These are phyloP conservation scores for Dallia pectoralis DNA, from an alignment of 2,797 vertebrate species.

Conservation along the genomic window DNA sequence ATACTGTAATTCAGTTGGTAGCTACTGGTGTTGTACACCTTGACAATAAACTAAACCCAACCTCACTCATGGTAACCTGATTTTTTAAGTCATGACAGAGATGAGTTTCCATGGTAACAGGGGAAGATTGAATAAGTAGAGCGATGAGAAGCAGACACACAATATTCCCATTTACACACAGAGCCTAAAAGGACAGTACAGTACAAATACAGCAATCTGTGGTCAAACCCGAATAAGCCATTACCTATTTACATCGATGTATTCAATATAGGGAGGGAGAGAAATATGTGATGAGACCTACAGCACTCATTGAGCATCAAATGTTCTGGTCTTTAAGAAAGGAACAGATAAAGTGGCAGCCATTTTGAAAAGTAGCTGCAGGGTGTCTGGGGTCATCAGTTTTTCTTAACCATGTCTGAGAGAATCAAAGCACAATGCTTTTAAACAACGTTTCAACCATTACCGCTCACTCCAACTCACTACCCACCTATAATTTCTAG, in stretches of 20 bases:
- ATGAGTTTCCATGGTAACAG: conserved; percentile 79
- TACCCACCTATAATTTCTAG: neutral
- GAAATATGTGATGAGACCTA: conserved; percentile 25
- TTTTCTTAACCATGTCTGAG: neutral
- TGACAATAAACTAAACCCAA: conserved; percentile 31
- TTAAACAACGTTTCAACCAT: neutral
- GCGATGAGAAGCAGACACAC: conserved; percentile 7
- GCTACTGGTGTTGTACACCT: too few relatives aligned
- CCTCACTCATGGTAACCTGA: conserved; percentile 69
- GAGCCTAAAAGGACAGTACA: conserved; percentile 19
- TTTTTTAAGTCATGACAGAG: conserved; percentile 58
- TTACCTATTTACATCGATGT: neutral
- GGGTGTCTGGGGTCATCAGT: neutral
- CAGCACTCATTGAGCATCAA: conserved; percentile 45
- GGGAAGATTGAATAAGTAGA: conserved; percentile 53
- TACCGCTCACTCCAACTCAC: neutral
- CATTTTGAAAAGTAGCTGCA: conserved; percentile 47
- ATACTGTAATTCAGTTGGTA: too few relatives aligned
- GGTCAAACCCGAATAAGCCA: neutral
- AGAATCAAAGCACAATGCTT: neutral
- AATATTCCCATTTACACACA: conserved; percentile 24
- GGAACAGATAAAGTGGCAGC: conserved; percentile 35
- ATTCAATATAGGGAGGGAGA: neutral
- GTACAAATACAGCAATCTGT: conserved; percentile 9
- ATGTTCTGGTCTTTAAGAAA: conserved; percentile 41